Percentiles rank a stretch among this genome's conserved stretches.
phyloP scores from a whole-genome alignment of 2,797 vertebrate species.

The Enteromius trimaculatus region DNA sequence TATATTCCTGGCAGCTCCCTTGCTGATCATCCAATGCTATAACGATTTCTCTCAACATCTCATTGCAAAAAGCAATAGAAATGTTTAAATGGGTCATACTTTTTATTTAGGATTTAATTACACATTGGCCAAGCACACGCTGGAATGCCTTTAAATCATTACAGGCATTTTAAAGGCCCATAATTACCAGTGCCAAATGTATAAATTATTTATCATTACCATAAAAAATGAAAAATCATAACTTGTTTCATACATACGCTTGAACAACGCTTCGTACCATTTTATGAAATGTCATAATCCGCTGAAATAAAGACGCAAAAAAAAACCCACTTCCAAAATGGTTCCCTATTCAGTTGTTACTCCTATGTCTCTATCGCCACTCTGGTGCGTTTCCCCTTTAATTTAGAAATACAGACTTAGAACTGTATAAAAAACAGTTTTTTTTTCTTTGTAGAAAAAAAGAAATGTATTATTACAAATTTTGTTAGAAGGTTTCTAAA shows the following conservation, averaged over 20 bases:
- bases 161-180: slow-evolving; percentile 61
- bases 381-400: neutral
- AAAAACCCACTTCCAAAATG: neutral
- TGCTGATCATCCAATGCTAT: slow-evolving; percentile 8
- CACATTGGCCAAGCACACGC: slow-evolving; percentile 32
- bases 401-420: neutral
- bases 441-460: too few species aligned
- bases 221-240: slow-evolving; percentile 64
- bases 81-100: slow-evolving; percentile 30
- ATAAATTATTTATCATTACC: slow-evolving; percentile 61
- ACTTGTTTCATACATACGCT: slow-evolving; percentile 18
- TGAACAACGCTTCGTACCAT: neutral
- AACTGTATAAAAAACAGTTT: too few species aligned
- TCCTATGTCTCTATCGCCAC: neutral
- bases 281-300: neutral
- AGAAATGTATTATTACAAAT: neutral
- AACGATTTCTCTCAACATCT: slow-evolving; percentile 18
- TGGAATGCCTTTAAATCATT: slow-evolving; percentile 46
- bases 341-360: neutral
- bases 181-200: slow-evolving; percentile 62
- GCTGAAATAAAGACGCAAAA: neutral
- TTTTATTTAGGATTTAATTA: slow-evolving; percentile 42
- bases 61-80: slow-evolving; percentile 14
- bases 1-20: slow-evolving; percentile 32
- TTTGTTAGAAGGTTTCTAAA: neutral